Percentiles rank a stretch among this genome's conserved stretches.
phyloP scores from a whole-genome alignment of 2,888 invertebrate genomes.

The Scotopteryx bipunctaria region DNA sequence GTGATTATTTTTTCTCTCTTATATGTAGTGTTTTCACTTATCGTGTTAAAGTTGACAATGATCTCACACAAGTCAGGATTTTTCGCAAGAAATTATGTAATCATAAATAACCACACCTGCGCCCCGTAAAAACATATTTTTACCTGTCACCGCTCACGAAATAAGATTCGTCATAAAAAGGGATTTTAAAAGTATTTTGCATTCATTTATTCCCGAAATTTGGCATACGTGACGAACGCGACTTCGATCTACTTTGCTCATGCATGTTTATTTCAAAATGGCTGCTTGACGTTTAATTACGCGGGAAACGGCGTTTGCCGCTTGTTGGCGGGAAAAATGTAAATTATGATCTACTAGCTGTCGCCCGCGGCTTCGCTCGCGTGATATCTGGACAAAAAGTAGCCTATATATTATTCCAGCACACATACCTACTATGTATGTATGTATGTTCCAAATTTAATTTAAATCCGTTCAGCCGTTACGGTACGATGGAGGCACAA shows the following conservation, averaged over 20 bases:
- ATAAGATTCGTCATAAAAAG: constrained; percentile 18
- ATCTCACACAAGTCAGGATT: neutral
- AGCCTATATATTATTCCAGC: no score
- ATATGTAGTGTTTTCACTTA: no score
- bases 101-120: neutral
- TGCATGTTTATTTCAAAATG: constrained; percentile 63
- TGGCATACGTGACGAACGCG: constrained; percentile 36
- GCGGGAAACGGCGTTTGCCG: constrained; percentile 45
- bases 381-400: no score
- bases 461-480: no score
- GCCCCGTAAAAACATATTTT: constrained; percentile 8
- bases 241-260: constrained; percentile 37
- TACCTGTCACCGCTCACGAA: constrained; percentile 9
- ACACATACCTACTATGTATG: no score
- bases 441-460: no score
- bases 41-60: neutral
- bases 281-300: constrained; percentile 73
- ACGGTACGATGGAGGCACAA: no score
- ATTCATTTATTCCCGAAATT: constrained; percentile 26
- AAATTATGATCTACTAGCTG: constrained; percentile 21
- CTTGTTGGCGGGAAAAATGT: constrained; percentile 38
- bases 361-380: no score
- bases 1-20: no score
- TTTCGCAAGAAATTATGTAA: constrained; percentile 18
- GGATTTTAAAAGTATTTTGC: constrained; percentile 25